These are phyloP conservation scores for Hippocampus guttulatus DNA, from an alignment of 2,113 vertebrate genomes.

Conservation along the genomic window DNA sequence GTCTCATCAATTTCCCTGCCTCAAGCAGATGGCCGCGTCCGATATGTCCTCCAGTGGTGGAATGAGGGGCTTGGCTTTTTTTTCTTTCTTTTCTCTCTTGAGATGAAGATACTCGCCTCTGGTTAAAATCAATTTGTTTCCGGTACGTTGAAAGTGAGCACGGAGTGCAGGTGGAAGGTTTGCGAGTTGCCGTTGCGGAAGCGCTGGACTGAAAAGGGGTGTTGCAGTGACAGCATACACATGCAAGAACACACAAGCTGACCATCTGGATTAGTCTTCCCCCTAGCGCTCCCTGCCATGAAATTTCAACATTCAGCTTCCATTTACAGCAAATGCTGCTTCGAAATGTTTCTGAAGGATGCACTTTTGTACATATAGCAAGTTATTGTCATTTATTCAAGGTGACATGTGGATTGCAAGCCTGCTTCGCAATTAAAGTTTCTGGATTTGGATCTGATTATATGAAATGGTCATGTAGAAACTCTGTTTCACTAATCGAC, in stretches of 20 bases:
- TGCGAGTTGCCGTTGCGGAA: background rate
- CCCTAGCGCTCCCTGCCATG: background rate
- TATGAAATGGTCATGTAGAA: too few species aligned
- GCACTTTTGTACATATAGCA: background rate
- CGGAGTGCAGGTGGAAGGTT: background rate
- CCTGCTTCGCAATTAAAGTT: too few species aligned
- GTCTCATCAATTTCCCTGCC: slow-evolving; percentile 3
- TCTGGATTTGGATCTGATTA: too few species aligned
- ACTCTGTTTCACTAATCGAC: too few species aligned
- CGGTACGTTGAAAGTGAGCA: background rate
- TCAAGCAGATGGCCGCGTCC: background rate
- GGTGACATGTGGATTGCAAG: too few species aligned
- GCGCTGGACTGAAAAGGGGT: background rate
- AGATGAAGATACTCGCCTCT: background rate
- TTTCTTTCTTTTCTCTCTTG: background rate
- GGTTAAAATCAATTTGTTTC: slow-evolving; percentile 1
- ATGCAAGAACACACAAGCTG: background rate
- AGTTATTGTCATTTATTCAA: background rate
- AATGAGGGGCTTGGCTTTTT: background rate
- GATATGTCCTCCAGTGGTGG: background rate
- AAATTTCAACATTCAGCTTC: background rate
- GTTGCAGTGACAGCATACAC: background rate
- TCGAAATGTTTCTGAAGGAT: background rate
- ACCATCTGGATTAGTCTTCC: slow-evolving; percentile 5
- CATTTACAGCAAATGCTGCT: background rate